Evolutionary conservation across 2,113 vertebrate genomes (phyloP).

Genomic region (Pelodiscus sinensis): DNA sequence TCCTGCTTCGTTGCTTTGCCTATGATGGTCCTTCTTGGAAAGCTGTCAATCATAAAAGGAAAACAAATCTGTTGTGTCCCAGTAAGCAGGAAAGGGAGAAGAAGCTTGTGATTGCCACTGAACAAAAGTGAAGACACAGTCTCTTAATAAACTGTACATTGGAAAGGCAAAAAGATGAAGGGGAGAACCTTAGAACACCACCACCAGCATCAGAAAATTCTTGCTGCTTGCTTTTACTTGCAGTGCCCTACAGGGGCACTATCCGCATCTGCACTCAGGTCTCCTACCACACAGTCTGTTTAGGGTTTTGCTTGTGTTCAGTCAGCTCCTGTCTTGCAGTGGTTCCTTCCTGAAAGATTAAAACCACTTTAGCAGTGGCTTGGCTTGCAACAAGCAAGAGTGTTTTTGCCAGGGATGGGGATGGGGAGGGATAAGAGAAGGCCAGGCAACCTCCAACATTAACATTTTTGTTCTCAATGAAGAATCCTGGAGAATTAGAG

Average conservation of each 20-base stretch:
- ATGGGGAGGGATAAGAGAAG: neutral
- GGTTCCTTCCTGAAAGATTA: constrained; percentile 48
- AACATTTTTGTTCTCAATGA: neutral
- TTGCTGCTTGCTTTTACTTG: neutral
- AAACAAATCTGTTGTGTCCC: neutral
- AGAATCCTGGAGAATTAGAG: neutral
- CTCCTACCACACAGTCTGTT: constrained; percentile 2
- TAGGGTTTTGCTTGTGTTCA: constrained; percentile 38
- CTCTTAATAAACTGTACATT: neutral
- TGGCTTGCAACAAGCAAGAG: constrained; percentile 5
- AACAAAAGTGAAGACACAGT: too few relatives aligned
- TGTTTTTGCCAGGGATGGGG: neutral
- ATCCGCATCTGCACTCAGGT: neutral
- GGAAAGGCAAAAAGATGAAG: neutral
- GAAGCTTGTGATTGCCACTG: too few relatives aligned
- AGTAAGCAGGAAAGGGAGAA: too few relatives aligned
- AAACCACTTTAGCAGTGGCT: constrained; percentile 47
- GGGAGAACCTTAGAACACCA: neutral
- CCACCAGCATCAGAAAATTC: neutral
- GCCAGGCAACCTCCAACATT: neutral
- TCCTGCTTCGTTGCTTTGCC: neutral
- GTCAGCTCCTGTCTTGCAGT: neutral
- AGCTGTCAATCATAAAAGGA: neutral
- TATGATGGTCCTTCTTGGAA: neutral
- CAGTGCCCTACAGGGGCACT: neutral